These are phyloP conservation scores for Enteromius unitaeniatus DNA, from an alignment of 2,797 vertebrate genomes.

Conservation along the genomic window DNA sequence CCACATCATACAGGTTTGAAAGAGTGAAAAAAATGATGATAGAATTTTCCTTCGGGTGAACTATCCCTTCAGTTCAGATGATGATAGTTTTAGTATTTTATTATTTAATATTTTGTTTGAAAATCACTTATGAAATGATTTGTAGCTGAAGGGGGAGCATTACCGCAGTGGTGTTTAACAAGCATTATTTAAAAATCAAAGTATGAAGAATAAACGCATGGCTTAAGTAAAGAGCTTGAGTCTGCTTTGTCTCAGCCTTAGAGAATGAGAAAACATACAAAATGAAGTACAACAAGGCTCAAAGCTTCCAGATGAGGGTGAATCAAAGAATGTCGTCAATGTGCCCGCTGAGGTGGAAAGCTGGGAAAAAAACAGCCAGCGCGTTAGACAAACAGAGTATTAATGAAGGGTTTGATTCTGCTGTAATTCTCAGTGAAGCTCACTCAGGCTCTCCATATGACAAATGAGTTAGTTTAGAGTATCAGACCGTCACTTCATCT, in stretches of 20 bases:
- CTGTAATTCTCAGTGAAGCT: slow-evolving; percentile 35
- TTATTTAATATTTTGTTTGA: background rate
- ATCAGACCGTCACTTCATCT: slow-evolving; percentile 40
- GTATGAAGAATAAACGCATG: background rate
- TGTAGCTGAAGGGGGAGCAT: background rate
- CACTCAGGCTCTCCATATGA: slow-evolving; percentile 46
- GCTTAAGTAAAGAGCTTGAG: background rate
- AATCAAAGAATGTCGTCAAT: slow-evolving; percentile 19
- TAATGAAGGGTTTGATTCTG: slow-evolving; percentile 31
- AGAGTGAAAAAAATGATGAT: background rate
- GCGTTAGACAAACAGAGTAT: slow-evolving; percentile 18
- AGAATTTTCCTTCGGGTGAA: too few relatives aligned
- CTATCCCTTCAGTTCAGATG: background rate
- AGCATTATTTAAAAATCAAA: slow-evolving; percentile 3
- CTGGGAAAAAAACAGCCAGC: slow-evolving; percentile 1
- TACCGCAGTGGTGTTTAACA: background rate
- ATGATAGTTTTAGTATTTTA: background rate
- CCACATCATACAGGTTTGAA: background rate
- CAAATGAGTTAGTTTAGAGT: slow-evolving; percentile 37
- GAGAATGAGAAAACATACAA: background rate
- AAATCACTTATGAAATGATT: too few relatives aligned
- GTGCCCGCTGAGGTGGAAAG: background rate
- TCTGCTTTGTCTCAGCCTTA: slow-evolving; percentile 6
- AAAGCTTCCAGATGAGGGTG: background rate
- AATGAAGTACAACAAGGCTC: slow-evolving; percentile 10